These are phyloP conservation scores for Myodes glareolus DNA, from an alignment of 2,113 vertebrate genomes.

Conservation along the genomic window DNA sequence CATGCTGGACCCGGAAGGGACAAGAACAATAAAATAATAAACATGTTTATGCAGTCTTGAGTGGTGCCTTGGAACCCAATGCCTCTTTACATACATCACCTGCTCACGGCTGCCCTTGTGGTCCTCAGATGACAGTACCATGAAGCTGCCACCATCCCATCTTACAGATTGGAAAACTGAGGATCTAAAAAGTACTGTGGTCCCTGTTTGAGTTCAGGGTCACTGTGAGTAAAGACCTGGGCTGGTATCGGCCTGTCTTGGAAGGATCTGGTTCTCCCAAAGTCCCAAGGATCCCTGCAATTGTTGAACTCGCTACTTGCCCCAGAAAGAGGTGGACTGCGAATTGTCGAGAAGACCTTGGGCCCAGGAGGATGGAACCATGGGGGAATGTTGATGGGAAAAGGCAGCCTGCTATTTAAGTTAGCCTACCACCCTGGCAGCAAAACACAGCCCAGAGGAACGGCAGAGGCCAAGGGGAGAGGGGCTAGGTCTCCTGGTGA, in stretches of 20 bases:
- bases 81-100: accelerated
- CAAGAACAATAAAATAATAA: background rate
- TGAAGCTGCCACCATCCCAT: background rate
- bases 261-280: background rate
- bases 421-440: background rate
- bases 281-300: background rate
- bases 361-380: background rate
- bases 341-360: background rate
- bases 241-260: background rate
- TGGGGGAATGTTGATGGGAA: background rate
- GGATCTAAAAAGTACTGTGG: background rate
- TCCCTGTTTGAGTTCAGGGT: background rate
- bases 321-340: background rate
- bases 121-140: background rate
- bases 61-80: background rate
- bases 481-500: background rate
- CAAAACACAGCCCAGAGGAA: background rate
- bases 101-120: background rate
- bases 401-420: background rate
- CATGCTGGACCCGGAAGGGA: background rate
- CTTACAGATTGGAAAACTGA: background rate
- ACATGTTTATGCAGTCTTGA: background rate
- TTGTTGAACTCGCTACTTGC: background rate
- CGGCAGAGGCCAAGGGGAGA: background rate
- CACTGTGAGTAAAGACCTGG: background rate